Base-by-base conservation (phyloP, 2,797 vertebrate genomes). In the Spatula versicolor region DNA sequence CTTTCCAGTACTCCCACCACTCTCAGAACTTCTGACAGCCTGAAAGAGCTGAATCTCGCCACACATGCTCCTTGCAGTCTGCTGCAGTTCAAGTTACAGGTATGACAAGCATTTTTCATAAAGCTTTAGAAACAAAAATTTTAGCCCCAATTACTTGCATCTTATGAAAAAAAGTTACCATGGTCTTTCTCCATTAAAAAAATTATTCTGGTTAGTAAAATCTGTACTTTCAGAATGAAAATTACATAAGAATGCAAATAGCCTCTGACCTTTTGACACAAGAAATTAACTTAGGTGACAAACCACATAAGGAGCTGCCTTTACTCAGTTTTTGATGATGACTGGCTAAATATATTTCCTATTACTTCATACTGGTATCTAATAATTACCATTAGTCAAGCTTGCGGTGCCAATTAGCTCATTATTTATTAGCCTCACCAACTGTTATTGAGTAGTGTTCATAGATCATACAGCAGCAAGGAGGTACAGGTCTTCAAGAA, bases 331-430 rank as follows among this genome's bases (percentile, higher is more conserved):
- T 78, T 79, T 88, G 67, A 84, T 88, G 84, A 84, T 50, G 48
- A 50, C 39, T 17, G 13, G 15, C 83, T 92, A 86, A 91, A 84
- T 71, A 14, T 6, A 74, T 74, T 93, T 92, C 74, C 68, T 59
- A 92, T 43, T 0, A 88, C 68, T 82, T 86, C 60, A 63, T 69
- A 76, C 0, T 0, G 41, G 45, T 41, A 83, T 76, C 83, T 83
- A 92, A 75, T 85, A 88, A 95, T 95, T 90, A 85, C n/a, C 93
- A 72, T 58, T 15, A 83, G 77, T 18, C 69, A 83, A 94, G 83
- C 43, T 52, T 74, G 69, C 1, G 1, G 85, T 77, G 35, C 15
- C 43, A 76, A 87, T 69, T 66, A 73, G 20, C 56, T 93, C 5
- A 62, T 33, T 55, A 54, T 72, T 78, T 80, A 91, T 86, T 92